Percentiles rank a stretch among this genome's conserved stretches.
Conservation (phyloP, 2,888 invertebrate species). For the Apamea epomidion region DNA sequence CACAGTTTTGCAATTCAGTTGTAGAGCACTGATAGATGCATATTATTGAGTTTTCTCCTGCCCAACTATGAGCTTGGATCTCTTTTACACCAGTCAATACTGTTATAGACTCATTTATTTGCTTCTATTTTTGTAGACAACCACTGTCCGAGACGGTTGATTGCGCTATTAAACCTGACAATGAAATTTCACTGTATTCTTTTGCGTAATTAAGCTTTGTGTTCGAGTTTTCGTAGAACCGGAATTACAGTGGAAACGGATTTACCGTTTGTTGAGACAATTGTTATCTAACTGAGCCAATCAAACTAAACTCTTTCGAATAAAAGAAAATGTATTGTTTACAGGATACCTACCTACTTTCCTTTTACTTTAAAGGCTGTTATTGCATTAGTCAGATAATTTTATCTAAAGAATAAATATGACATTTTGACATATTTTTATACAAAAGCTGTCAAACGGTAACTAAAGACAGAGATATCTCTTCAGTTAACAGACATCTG, state of each 20-base stretch:
- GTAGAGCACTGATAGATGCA: not conserved
- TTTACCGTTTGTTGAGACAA: slow-evolving; percentile 50
- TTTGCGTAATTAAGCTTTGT: slow-evolving; percentile 44
- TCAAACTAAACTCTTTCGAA: slow-evolving; percentile 11
- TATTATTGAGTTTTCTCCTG: not conserved
- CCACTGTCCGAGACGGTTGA: slow-evolving; percentile 15
- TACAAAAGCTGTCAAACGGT: not conserved
- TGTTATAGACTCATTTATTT: not conserved
- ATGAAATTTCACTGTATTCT: slow-evolving; percentile 20
- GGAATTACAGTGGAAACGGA: slow-evolving; percentile 37
- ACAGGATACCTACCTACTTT: not conserved
- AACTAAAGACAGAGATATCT: too few species aligned
- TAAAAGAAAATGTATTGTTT: slow-evolving; percentile 8
- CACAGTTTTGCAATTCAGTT: not conserved
- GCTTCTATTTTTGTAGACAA: not conserved
- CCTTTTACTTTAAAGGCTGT: not conserved
- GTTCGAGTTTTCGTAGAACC: slow-evolving; percentile 34
- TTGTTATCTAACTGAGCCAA: slow-evolving; percentile 35
- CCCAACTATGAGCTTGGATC: not conserved
- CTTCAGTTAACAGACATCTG: too few species aligned
- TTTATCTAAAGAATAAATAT: not conserved
- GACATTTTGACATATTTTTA: not conserved
- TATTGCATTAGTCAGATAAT: not conserved
- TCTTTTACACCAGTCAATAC: not conserved
- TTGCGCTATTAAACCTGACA: slow-evolving; percentile 37